Evolutionary conservation across 2,113 vertebrate species (phyloP).

Genomic region (Festucalex cinctus): DNA sequence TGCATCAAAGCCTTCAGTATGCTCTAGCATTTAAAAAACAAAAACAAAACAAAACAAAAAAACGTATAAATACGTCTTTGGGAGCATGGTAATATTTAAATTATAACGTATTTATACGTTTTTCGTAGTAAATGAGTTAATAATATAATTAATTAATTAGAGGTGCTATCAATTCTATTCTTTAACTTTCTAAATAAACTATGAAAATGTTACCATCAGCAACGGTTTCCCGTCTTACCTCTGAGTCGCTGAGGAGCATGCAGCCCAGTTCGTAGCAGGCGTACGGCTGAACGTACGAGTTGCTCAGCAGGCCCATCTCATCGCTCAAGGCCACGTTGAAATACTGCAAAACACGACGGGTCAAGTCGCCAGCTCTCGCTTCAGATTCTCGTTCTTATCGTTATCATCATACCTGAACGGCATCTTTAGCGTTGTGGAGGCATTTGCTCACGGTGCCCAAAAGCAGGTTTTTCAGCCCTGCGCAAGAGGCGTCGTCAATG

Average conservation of each 20-base stretch:
- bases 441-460: conserved; percentile 91
- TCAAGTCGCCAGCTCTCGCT: neutral
- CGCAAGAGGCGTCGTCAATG: conserved; percentile 76
- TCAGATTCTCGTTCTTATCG: too few species aligned
- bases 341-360: conserved; percentile 65
- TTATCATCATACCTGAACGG: conserved; percentile 77
- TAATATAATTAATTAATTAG: too few species aligned
- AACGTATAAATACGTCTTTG: too few species aligned
- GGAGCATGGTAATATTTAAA: too few species aligned
- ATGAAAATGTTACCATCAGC: neutral
- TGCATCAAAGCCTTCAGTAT: too few species aligned
- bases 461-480: conserved; percentile 85
- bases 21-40: too few species aligned
- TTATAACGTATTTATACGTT: too few species aligned
- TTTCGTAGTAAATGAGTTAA: too few species aligned
- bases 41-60: too few species aligned
- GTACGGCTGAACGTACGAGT: conserved; percentile 87
- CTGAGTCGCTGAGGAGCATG: conserved; percentile 81
- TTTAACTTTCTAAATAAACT: too few species aligned
- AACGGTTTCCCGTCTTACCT: conserved; percentile 62
- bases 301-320: conserved; percentile 82
- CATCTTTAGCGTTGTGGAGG: conserved; percentile 85
- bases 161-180: too few species aligned
- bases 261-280: conserved; percentile 91
- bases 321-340: conserved; percentile 85